Evolutionary conservation across 2,113 vertebrate species (phyloP).

Genomic region (Nothoprocta perdicaria): DNA sequence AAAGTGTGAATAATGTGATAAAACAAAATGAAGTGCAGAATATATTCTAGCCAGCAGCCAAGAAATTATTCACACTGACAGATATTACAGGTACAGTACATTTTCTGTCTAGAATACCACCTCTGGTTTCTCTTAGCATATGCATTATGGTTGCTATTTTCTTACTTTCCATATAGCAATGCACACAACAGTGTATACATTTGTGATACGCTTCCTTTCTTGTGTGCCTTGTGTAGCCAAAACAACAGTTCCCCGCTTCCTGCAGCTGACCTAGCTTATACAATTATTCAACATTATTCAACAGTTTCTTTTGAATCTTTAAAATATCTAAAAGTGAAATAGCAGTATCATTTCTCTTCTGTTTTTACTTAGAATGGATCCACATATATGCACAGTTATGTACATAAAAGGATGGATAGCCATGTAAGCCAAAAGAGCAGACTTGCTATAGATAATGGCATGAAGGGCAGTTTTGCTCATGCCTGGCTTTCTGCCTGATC

Average conservation of each 20-base stretch:
- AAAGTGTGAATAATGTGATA: slow-evolving; percentile 69
- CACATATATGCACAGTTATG: background rate
- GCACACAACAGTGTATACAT: background rate
- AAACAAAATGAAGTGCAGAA: slow-evolving; percentile 69
- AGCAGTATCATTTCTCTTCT: background rate
- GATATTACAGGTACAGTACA: slow-evolving; percentile 50
- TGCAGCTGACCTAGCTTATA: background rate
- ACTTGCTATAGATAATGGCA: background rate
- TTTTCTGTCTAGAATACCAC: slow-evolving; percentile 55
- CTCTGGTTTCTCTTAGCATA: slow-evolving; percentile 29
- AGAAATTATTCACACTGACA: slow-evolving; percentile 70
- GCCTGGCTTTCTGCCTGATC: background rate
- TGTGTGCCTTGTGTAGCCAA: background rate
- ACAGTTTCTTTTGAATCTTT: background rate
- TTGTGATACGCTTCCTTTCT: background rate
- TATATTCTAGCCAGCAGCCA: slow-evolving; percentile 67
- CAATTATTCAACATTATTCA: background rate
- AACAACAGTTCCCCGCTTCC: background rate
- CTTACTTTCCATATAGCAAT: background rate
- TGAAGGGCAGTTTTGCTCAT: background rate
- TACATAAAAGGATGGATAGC: background rate
- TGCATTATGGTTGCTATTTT: slow-evolving; percentile 20
- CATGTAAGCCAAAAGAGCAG: background rate
- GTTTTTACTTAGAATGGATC: background rate
- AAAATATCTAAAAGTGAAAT: background rate